Conservation (phyloP, 2,888 invertebrate species). For the Seira sanloemensis region DNA sequence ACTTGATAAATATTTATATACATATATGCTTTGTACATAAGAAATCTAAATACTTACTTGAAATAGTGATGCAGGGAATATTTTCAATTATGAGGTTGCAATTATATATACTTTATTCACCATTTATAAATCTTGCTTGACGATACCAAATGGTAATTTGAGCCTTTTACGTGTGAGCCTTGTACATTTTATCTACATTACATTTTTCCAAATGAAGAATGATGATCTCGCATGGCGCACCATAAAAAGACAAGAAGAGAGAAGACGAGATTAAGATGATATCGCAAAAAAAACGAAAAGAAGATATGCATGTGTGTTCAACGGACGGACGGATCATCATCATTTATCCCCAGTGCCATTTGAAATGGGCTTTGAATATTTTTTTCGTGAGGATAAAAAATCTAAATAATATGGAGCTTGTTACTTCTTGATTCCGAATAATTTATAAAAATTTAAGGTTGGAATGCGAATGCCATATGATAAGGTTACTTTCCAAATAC, state of each 20-base stretch:
- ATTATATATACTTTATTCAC: not conserved
- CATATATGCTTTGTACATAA: not conserved
- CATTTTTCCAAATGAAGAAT: not conserved
- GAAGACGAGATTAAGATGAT: conserved; percentile 27
- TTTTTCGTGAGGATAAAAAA: too few species aligned
- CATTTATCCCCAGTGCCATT: conserved; percentile 35
- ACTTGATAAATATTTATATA: too few species aligned
- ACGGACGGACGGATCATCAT: conserved; percentile 6
- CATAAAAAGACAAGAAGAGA: conserved; percentile 21
- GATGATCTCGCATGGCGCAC: conserved; percentile 8
- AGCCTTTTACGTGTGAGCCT: conserved; percentile 23
- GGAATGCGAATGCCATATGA: too few species aligned
- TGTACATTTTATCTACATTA: not conserved
- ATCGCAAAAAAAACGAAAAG: conserved; percentile 15
- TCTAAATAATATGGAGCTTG: too few species aligned
- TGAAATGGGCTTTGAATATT: not conserved
- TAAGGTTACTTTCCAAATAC: too few species aligned
- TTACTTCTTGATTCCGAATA: too few species aligned
- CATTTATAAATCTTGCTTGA: conserved; percentile 47
- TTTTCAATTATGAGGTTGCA: not conserved
- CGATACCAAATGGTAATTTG: conserved; percentile 43
- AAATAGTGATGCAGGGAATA: not conserved
- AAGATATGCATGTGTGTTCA: not conserved
- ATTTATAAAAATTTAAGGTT: too few species aligned
- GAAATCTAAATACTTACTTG: not conserved